These are phyloP conservation scores for Steatocranus sp. DNA, from an alignment of 2,797 vertebrate genomes.

Conservation along the genomic window DNA sequence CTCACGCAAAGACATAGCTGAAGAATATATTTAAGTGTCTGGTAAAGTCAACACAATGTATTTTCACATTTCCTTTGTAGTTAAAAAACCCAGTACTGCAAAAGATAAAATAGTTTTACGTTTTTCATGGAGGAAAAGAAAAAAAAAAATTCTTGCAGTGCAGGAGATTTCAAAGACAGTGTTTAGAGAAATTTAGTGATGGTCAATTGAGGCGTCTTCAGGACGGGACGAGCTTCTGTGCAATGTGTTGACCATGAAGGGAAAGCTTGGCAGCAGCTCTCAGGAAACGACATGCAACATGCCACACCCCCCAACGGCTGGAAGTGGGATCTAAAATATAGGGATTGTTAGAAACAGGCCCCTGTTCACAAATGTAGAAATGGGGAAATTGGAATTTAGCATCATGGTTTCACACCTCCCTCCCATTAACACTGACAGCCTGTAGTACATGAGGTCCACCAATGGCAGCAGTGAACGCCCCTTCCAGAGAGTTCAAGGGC, in stretches of 20 bases:
- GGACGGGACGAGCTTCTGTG: neutral
- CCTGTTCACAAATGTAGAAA: neutral
- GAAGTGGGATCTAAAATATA: constrained; percentile 29
- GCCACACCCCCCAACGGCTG: neutral
- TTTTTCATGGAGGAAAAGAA: neutral
- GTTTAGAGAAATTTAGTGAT: constrained; percentile 12
- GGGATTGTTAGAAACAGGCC: constrained; percentile 31
- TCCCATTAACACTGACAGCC: neutral
- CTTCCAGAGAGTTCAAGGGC: neutral
- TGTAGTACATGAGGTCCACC: neutral
- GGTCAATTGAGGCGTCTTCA: neutral
- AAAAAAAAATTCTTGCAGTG: neutral
- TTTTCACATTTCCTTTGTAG: constrained; percentile 6
- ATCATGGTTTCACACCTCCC: neutral
- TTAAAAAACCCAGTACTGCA: neutral
- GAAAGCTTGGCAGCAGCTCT: constrained; percentile 23
- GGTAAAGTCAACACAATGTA: constrained; percentile 10
- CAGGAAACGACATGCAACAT: constrained; percentile 5
- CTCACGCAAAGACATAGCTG: constrained; percentile 20
- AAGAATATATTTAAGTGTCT: constrained; percentile 28
- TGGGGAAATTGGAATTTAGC: neutral
- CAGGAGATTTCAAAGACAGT: neutral
- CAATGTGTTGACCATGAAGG: constrained; percentile 26
- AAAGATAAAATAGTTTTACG: neutral
- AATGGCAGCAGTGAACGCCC: neutral